phyloP scores from a whole-genome alignment of 2,797 vertebrate species.

The Clarias fuscus region DNA sequence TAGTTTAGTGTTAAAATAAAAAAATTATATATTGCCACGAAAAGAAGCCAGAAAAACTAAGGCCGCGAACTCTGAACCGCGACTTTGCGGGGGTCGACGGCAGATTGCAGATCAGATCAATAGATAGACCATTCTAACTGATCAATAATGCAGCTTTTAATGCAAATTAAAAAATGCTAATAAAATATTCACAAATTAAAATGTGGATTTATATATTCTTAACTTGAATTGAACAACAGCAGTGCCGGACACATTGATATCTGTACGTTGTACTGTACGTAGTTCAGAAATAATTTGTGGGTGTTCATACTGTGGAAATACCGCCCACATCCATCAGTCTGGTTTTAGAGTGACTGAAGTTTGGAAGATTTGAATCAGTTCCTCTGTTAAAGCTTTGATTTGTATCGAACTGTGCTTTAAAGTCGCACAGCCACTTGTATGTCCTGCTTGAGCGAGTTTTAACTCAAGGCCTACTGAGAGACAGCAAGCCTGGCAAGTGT shows the following conservation, averaged over 20 bases:
- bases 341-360: neutral
- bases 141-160: too few relatives aligned
- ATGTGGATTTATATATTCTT: too few relatives aligned
- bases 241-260: neutral
- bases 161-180: too few relatives aligned
- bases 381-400: neutral
- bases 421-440: neutral
- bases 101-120: too few relatives aligned
- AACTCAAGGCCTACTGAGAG: neutral
- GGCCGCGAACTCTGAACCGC: too few relatives aligned
- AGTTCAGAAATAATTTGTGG: neutral
- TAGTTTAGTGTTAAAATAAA: too few relatives aligned
- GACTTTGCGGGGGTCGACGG: too few relatives aligned
- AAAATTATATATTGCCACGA: too few relatives aligned
- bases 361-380: neutral
- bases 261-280: too few relatives aligned
- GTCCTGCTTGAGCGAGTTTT: neutral
- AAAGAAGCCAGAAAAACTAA: too few relatives aligned
- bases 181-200: too few relatives aligned
- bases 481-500: neutral
- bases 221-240: neutral
- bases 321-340: neutral
- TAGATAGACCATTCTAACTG: too few relatives aligned
- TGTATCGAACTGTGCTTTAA: neutral
- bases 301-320: neutral